Percentiles rank a stretch among this genome's conserved stretches.
Evolutionary conservation across 2,888 invertebrate species (phyloP).

Genomic region (Zeuzera pyrina): DNA sequence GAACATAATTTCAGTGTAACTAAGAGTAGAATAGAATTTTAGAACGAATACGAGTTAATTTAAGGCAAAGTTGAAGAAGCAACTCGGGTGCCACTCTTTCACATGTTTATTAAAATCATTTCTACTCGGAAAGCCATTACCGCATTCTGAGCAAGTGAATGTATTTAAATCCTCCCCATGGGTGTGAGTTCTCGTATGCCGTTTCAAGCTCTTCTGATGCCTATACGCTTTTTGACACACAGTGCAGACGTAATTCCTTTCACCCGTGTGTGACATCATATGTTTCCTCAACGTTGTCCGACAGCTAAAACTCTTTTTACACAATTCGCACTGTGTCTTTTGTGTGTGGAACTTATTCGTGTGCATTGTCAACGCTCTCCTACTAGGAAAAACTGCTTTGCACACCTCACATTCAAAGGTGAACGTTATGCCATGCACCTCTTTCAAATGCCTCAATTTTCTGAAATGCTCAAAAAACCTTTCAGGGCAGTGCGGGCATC

Average conservation of each 20-base stretch:
- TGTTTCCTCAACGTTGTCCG: conserved; percentile 42
- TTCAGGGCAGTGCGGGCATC: conserved; percentile 46
- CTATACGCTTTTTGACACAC: conserved; percentile 66
- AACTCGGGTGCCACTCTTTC: conserved; percentile 42
- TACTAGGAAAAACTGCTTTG: conserved; percentile 35
- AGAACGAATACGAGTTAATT: too few relatives aligned
- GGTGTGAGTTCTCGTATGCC: conserved; percentile 47
- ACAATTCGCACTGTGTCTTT: conserved; percentile 59
- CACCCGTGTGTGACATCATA: conserved; percentile 41
- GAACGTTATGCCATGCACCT: conserved; percentile 42
- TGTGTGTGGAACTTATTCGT: conserved; percentile 44
- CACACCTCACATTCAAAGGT: conserved; percentile 46
- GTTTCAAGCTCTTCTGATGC: conserved; percentile 51
- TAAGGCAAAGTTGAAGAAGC: conserved; percentile 25
- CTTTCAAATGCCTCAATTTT: conserved; percentile 51
- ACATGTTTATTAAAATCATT: conserved; percentile 38
- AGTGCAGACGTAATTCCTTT: conserved; percentile 42
- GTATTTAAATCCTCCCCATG: conserved; percentile 24
- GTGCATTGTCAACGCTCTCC: conserved; percentile 44
- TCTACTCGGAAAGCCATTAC: conserved; percentile 26
- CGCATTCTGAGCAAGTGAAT: conserved; percentile 36
- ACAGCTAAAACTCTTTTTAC: conserved; percentile 62
- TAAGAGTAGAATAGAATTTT: too few relatives aligned
- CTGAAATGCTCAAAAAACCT: conserved; percentile 46
- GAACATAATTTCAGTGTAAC: too few relatives aligned